Base-by-base conservation (phyloP, 2,888 invertebrate genomes). In the Microchrysa polita region DNA sequence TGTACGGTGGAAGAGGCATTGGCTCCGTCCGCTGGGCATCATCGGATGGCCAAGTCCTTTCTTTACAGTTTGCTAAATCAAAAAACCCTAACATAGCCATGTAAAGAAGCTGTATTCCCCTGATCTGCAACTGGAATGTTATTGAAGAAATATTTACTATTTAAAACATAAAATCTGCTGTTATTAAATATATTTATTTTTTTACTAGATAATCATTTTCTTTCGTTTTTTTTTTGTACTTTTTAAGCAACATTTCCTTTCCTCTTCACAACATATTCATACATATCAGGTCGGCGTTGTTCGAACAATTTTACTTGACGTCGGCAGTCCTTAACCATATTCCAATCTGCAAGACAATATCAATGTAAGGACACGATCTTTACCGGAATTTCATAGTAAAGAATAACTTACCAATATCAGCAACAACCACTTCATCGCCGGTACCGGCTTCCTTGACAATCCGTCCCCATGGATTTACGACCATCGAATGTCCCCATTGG, bases 401-500 rank as follows among this genome's bases (percentile, higher is more conserved):
- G 18, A 18, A 20, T 0, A 55, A 55, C 55, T 18, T 55, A 55
- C 55, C 55, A 77, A 97, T 88, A 80, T 95, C 92, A 67, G 88
- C 90, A 74, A 91, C 86, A 14, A 97, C 81, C 72, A 93, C 89
- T 71, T 89, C 90, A 79, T 94, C 92, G 2, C 87, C 86, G 77
- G 90, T 90, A 42, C 90, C 91, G 27, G 95, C 89, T 79, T 89
- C 88, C 0, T 87, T 87, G 2, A 92, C 82, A 0, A 96, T 89
- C 74, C 90, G 88, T 0, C 92, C 84, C 86, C 86, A 93, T 92
- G 97, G 97, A 87, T 91, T 90, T 0, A 93, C 90, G 10, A 95
- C 86, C 81, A 91, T 88, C 12, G 94, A 92, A 84, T 97, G 96
- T 0, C 96, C 97, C 89, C 93, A 97, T 14, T 96, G 94, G 53